These are phyloP conservation scores for Cataglyphis hispanica DNA, from an alignment of 1,140 invertebrate genomes.

Conservation along the genomic window DNA sequence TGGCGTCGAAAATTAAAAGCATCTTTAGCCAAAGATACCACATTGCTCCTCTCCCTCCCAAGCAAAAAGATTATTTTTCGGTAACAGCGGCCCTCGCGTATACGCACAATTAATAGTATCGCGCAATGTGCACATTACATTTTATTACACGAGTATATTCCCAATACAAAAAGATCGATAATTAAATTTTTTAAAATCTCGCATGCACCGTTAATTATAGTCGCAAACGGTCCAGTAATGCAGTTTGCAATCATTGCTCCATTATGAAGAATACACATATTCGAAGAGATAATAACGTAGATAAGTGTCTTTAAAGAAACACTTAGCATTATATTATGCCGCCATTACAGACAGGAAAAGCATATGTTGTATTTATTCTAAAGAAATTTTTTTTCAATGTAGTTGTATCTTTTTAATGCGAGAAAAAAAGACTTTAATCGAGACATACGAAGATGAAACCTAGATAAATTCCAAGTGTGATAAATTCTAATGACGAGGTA, in stretches of 20 bases:
- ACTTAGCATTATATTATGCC: slow-evolving; percentile 5
- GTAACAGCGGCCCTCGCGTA: not conserved
- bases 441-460: not conserved
- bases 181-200: slow-evolving; percentile 79
- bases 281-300: slow-evolving; percentile 2
- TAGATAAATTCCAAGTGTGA: not conserved
- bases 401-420: not conserved
- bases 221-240: slow-evolving; percentile 29
- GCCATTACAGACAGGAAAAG: slow-evolving; percentile 32
- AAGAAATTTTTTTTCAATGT: not conserved
- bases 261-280: slow-evolving; percentile 23
- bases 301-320: no score
- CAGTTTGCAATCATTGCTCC: not conserved
- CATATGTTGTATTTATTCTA: no score
- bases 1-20: slow-evolving; percentile 39
- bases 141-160: slow-evolving; percentile 60
- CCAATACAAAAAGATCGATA: slow-evolving; percentile 74
- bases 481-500: not conserved
- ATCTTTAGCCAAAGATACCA: slow-evolving; percentile 9
- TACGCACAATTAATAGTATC: not conserved
- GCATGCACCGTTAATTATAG: slow-evolving; percentile 50
- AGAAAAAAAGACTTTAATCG: not conserved
- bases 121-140: not conserved
- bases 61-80: not conserved
- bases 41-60: not conserved